These are phyloP conservation scores for Mus caroli DNA, from an alignment of 2,797 vertebrate species.

Conservation along the genomic window DNA sequence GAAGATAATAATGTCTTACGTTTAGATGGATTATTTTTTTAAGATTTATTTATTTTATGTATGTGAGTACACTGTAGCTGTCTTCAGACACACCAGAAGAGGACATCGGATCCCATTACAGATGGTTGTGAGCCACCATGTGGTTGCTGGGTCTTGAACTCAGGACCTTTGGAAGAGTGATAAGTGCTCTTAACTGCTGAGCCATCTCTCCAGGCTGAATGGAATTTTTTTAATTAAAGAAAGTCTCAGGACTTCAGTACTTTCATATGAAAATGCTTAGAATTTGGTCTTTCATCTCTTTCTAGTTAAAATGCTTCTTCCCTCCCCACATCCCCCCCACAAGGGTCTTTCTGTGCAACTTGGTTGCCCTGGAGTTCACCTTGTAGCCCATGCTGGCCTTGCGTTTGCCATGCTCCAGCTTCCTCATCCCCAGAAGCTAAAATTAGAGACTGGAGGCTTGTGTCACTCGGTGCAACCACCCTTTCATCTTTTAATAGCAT, in stretches of 20 bases:
- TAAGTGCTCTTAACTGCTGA: neutral
- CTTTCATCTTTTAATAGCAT: slow-evolving; percentile 10
- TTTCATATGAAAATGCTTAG: slow-evolving; percentile 41
- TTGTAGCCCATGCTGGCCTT: neutral
- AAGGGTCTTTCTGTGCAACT: neutral
- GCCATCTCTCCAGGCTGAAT: neutral
- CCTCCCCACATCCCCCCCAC: too few species aligned
- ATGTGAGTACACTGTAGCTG: neutral
- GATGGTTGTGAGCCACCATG: too few species aligned
- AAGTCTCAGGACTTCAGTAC: slow-evolving; percentile 24
- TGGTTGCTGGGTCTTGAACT: too few species aligned
- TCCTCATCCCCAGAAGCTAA: neutral
- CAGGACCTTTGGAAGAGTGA: too few species aligned
- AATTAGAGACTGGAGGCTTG: neutral
- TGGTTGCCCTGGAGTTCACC: neutral
- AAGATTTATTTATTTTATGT: neutral
- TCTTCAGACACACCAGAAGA: neutral
- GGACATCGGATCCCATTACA: neutral
- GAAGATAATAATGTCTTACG: neutral
- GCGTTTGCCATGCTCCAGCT: neutral
- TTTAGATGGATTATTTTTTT: neutral
- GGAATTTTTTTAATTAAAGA: slow-evolving; percentile 33
- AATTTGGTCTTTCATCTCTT: slow-evolving; percentile 20
- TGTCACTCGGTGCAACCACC: neutral
- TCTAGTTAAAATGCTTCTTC: neutral